Evolutionary conservation across 2,113 vertebrate genomes (phyloP).

Genomic region (Burhinus oedicnemus): DNA sequence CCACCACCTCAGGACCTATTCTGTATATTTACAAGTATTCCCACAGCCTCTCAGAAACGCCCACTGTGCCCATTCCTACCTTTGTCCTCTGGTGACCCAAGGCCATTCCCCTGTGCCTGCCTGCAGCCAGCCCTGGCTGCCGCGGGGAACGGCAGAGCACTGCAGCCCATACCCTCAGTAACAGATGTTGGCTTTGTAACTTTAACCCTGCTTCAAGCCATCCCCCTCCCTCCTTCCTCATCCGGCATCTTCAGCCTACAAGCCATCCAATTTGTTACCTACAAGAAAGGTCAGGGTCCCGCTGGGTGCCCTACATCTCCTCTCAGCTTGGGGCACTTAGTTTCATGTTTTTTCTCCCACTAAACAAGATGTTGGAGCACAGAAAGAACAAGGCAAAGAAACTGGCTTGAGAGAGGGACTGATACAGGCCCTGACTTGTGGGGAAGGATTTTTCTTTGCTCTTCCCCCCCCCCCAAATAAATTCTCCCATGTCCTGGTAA

Average conservation of each 20-base stretch:
- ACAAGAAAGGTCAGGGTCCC: conserved; percentile 73
- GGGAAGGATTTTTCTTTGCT: not conserved
- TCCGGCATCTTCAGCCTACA: conserved; percentile 20
- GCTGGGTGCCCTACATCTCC: conserved; percentile 55
- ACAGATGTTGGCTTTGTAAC: conserved; percentile 89
- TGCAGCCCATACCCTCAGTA: conserved; percentile 78
- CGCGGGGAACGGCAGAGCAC: conserved; percentile 70
- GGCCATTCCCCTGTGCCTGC: not conserved
- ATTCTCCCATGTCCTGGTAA: not conserved
- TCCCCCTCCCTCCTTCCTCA: not conserved
- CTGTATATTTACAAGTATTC: not conserved
- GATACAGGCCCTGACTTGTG: not conserved
- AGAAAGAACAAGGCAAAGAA: not conserved
- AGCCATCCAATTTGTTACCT: conserved; percentile 79
- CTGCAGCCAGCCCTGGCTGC: conserved; percentile 21
- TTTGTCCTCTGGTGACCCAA: not conserved
- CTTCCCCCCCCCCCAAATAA: fast-evolving
- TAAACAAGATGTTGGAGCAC: not conserved
- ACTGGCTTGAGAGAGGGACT: not conserved
- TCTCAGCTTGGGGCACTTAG: conserved; percentile 57
- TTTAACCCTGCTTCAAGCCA: conserved; percentile 68
- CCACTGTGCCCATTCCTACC: not conserved
- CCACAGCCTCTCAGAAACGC: not conserved
- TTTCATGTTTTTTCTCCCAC: conserved; percentile 5
- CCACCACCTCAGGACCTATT: not conserved